A percentile compares a stretch with the other conserved stretches of the same genome.
phyloP scores from a whole-genome alignment of 2,797 vertebrate species.

The Clamator glandarius region DNA sequence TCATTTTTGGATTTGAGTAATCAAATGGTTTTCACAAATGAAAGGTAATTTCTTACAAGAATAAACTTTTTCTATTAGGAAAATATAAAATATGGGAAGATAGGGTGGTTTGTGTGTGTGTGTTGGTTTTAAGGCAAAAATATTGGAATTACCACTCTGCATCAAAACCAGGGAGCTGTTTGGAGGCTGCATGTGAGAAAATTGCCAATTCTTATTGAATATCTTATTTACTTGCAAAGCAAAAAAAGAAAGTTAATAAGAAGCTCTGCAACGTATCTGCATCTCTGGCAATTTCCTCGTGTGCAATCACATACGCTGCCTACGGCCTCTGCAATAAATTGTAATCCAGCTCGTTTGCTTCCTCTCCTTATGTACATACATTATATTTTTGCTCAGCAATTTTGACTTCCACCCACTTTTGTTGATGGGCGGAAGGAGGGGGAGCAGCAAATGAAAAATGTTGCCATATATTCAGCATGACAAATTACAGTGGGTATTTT shows the following conservation, averaged over 20 bases:
- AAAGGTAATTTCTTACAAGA: constrained; percentile 15
- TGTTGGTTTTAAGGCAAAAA: background rate
- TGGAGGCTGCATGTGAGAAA: constrained; percentile 26
- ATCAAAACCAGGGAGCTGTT: constrained; percentile 11
- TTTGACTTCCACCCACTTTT: constrained; percentile 38
- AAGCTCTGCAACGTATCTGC: constrained; percentile 37
- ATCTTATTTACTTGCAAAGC: constrained; percentile 43
- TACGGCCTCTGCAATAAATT: constrained; percentile 15
- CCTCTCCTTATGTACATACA: background rate
- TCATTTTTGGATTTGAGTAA: background rate
- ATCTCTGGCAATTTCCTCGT: constrained; percentile 44
- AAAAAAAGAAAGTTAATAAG: constrained; percentile 42
- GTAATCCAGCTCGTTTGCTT: background rate
- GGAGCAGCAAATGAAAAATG: background rate
- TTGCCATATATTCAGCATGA: background rate
- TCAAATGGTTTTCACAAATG: background rate
- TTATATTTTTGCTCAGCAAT: constrained; percentile 23
- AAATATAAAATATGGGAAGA: background rate
- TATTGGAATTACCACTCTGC: constrained; percentile 30
- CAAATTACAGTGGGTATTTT: background rate
- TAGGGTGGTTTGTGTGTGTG: background rate
- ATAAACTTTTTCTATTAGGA: constrained; percentile 3
- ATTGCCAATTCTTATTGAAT: constrained; percentile 40
- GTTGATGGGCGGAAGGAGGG: background rate
- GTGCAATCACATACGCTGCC: constrained; percentile 9